Base-by-base conservation (phyloP, 1,140 invertebrate genomes). In the Antheraea pernyi region DNA sequence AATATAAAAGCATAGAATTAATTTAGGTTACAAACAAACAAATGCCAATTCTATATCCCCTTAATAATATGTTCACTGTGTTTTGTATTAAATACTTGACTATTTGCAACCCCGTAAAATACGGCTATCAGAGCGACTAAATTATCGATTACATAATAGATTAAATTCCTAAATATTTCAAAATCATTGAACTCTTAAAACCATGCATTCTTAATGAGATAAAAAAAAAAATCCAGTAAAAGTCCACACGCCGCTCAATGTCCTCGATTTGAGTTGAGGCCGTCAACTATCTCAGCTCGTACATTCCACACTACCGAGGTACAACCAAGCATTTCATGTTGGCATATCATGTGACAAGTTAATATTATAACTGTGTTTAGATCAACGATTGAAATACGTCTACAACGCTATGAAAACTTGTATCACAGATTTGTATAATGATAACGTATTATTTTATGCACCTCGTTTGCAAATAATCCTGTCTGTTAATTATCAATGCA, bases 251-350 rank as follows among this genome's bases (percentile, higher is more conserved):
- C 19, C 69, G 77, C 74, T 72, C 74, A 68, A 70, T 75, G 84
- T 83, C 87, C 87, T 87, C 84, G 84, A 63, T 73, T 19, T 37
- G 78, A 78, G 81, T 79, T 83, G 83, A 90, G 88, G 88, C 78
- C 84, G 70, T 86, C 88, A 86, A 90, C 88, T 86, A 90, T 90
- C 85, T 69, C 67, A 73, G 75, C 72, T 68, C 73, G 69, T 70
- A 71, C 82, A 86, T 84, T 86, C 83, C 82, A 69, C 39, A 60
- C 46, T 13, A 37, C 48, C 46, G 11, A 18, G 16, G 4, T 37
- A 37, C 16, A 19, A 36, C 59, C 46, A 36, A 67, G 59, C 19
- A 16, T 46, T 61, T 61, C 3, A 61, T 61, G 30, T 61, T 61
- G 60, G 60, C 46, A 53, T 53, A 16, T 16, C 46, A 16, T 53